Evolutionary conservation across 2,888 invertebrate genomes (phyloP).

Genomic region (Drosophila nr. fundita): DNA sequence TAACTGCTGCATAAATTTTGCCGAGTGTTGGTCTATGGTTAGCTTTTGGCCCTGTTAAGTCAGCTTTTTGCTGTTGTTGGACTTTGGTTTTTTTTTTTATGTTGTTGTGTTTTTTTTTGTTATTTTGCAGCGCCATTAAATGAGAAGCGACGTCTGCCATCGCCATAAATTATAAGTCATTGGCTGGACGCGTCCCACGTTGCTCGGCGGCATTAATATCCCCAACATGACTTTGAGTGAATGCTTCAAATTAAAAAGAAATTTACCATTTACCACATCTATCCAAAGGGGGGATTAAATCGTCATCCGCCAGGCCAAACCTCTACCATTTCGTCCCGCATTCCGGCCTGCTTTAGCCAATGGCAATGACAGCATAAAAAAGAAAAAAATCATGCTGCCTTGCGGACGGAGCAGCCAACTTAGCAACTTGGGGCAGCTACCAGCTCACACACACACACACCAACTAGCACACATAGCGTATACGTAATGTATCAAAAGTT

Average conservation of each 20-base stretch:
- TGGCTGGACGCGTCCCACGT: constrained; percentile 61
- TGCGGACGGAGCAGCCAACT: constrained; percentile 28
- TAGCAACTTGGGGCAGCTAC: constrained; percentile 20
- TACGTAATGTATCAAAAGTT: constrained; percentile 72
- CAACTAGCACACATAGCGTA: constrained; percentile 29
- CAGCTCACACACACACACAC: constrained; percentile 15
- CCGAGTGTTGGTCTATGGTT: background rate
- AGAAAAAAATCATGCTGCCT: constrained; percentile 18
- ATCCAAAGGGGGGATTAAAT: constrained; percentile 36
- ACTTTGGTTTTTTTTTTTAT: constrained; percentile 20
- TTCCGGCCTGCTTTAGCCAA: constrained; percentile 19
- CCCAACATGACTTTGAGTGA: constrained; percentile 82
- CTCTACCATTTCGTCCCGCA: background rate
- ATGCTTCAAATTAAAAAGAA: constrained; percentile 83
- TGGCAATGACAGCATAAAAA: constrained; percentile 52
- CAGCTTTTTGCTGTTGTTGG: background rate
- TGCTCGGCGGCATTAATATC: constrained; percentile 72
- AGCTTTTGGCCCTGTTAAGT: background rate
- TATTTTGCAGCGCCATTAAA: constrained; percentile 61
- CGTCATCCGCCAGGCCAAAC: constrained; percentile 4
- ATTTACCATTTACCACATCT: constrained; percentile 79
- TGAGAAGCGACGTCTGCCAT: constrained; percentile 61
- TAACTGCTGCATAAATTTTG: background rate
- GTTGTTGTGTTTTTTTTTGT: constrained; percentile 14
- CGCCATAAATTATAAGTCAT: constrained; percentile 82